phyloP scores from a whole-genome alignment of 2,113 vertebrate species.

The Heteronetta atricapilla region DNA sequence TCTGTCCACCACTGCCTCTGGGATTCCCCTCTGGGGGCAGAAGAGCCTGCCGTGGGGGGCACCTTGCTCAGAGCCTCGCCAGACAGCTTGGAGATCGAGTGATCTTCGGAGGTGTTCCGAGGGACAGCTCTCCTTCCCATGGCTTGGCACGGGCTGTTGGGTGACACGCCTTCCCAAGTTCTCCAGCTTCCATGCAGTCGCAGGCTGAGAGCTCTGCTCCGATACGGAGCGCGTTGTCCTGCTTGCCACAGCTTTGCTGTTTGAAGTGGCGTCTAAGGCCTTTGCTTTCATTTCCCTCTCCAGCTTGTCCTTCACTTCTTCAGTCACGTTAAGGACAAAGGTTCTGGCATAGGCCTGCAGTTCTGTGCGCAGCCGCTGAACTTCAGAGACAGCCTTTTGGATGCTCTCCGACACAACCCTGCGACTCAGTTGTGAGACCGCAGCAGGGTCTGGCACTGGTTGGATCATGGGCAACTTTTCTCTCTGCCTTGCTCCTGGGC shows the following conservation, averaged over 20 bases:
- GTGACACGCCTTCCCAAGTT: not conserved
- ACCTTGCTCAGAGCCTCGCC: not conserved
- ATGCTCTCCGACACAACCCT: not conserved
- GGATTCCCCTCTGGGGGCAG: not conserved
- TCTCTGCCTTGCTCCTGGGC: not conserved
- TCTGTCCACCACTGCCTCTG: not conserved
- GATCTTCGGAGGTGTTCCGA: not conserved
- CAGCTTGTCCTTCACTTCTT: not conserved
- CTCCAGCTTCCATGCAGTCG: no score
- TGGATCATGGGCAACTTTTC: no score
- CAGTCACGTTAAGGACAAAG: not conserved
- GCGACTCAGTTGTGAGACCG: not conserved
- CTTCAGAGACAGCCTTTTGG: not conserved
- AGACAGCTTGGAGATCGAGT: no score
- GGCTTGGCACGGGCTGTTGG: no score
- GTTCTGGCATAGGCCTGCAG: no score
- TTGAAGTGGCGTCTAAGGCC: not conserved
- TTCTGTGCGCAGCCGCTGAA: not conserved
- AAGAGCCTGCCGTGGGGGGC: not conserved
- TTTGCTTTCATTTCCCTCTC: not conserved
- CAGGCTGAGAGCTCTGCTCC: not conserved
- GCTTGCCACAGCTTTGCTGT: no score
- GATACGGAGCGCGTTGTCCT: not conserved
- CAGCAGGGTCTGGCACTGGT: no score
- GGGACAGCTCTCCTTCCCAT: not conserved